These are phyloP conservation scores for Okamejei kenojei DNA, from an alignment of 2,797 vertebrate species.

Conservation along the genomic window DNA sequence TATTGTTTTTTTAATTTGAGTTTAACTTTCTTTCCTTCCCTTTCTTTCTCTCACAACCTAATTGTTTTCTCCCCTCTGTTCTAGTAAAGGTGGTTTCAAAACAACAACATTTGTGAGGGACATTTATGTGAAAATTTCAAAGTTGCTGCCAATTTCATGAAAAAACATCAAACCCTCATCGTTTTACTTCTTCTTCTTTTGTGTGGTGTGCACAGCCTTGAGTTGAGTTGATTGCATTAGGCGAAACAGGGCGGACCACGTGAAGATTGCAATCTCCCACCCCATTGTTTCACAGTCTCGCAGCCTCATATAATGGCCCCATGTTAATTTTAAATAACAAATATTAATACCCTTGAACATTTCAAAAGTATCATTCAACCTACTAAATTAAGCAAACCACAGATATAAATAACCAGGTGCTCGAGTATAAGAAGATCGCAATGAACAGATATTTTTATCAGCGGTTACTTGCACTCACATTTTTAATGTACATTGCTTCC, in stretches of 20 bases:
- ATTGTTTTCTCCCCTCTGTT: neutral
- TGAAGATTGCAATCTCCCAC: too few species aligned
- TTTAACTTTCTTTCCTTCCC: neutral
- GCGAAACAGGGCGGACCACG: too few species aligned
- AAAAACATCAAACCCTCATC: too few species aligned
- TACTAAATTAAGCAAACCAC: neutral
- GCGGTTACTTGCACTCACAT: constrained; percentile 55
- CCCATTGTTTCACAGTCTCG: too few species aligned
- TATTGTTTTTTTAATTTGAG: neutral
- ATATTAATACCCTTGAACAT: neutral
- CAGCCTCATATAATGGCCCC: too few species aligned
- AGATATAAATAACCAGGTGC: neutral
- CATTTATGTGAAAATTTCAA: too few species aligned
- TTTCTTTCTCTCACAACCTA: neutral
- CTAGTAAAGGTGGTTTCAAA: too few species aligned
- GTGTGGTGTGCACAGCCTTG: too few species aligned
- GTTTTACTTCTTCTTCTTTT: too few species aligned
- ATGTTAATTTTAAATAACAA: neutral
- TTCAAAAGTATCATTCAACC: neutral
- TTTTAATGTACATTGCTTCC: constrained; percentile 73
- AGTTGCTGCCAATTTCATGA: too few species aligned
- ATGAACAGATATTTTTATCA: neutral
- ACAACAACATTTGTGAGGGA: too few species aligned
- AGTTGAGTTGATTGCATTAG: too few species aligned
- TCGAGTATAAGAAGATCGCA: neutral